phyloP scores from a whole-genome alignment of 2,797 vertebrate species.

The Spondyliosoma cantharus region DNA sequence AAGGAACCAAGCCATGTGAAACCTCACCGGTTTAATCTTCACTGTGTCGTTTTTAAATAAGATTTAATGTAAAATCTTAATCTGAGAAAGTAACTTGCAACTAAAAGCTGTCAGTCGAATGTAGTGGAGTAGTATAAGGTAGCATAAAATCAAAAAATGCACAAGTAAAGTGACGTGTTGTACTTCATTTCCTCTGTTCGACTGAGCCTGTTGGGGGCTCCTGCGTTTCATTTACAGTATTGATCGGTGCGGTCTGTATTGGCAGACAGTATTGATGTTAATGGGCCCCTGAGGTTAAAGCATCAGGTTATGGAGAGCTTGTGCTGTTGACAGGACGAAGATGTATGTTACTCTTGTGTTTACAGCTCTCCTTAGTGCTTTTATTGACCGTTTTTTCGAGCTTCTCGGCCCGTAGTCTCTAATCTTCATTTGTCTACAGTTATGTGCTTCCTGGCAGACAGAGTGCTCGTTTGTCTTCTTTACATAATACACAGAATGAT shows the following conservation, averaged over 20 bases:
- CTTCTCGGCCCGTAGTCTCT: neutral
- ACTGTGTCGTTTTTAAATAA: too few species aligned
- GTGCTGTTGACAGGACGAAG: slow-evolving; percentile 35
- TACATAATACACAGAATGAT: neutral
- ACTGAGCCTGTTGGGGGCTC: neutral
- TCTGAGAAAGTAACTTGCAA: too few species aligned
- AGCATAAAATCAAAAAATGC: too few species aligned
- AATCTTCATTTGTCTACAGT: neutral
- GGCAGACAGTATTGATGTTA: slow-evolving; percentile 26
- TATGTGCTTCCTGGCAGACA: neutral
- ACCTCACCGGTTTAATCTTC: too few species aligned
- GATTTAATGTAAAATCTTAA: too few species aligned
- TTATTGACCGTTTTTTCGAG: neutral
- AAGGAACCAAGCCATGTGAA: too few species aligned
- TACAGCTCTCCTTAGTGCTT: neutral
- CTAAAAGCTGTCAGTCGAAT: neutral
- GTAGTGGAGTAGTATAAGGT: neutral
- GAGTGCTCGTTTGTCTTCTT: neutral
- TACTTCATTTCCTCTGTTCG: neutral
- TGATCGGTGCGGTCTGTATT: slow-evolving; percentile 4
- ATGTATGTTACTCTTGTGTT: neutral
- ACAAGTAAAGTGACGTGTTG: neutral
- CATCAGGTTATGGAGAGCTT: neutral
- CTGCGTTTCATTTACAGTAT: slow-evolving; percentile 36
- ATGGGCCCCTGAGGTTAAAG: slow-evolving; percentile 12